Evolutionary conservation across 2,113 vertebrate species (phyloP), one percentile per base, ranked within the genome.

Genomic region (Prochilodus magdalenae): DNA sequence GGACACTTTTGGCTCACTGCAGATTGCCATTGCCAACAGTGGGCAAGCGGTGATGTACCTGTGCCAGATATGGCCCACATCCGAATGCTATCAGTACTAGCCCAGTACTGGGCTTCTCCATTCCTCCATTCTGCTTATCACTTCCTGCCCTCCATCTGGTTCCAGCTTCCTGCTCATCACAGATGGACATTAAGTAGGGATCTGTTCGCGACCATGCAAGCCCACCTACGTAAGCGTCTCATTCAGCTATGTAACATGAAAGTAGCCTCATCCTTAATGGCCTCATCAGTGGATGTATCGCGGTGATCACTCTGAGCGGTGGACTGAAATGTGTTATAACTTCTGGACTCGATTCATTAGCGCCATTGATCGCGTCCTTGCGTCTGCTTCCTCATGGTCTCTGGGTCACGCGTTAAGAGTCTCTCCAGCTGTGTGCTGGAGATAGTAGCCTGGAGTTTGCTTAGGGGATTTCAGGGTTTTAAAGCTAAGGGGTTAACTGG

Each of bases 401-500:
- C 44, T 53, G 55, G 18, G 49, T 55, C 53, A 12, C 20, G 47
- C 15, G 5, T 49, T 36, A 77, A 66, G 33, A 40, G 59, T 51
- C 20, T 40, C 13, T 14, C 15, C 30, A 44, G 51, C 79, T 86
- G 84, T n/a, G 29, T 13, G 3, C 47, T 20, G 26, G 40, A 81
- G 81, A 85, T 83, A 75, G 26, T 57, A 53, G 67, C 15, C 29
- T 59, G 20, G 40, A 67, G 79, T 82, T 80, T 76, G 72, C 51
- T 79, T 73, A 53, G 26, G 57, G 74, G 81, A 78, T 81, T 85
- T 82, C 62, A 4, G 65, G 36, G 40, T 79, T 72, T 79, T 77
- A 67, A 79, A 78, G 36, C 29, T 30, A 44, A 71, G 72, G 77
- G 86, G 84, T 88, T 88, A 86, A 86, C 76, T 74, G 36, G 69